A percentile compares a stretch with the other conserved stretches of the same genome.
Conservation (phyloP, 2,888 invertebrate genomes). For the Oscheius sp. region DNA sequence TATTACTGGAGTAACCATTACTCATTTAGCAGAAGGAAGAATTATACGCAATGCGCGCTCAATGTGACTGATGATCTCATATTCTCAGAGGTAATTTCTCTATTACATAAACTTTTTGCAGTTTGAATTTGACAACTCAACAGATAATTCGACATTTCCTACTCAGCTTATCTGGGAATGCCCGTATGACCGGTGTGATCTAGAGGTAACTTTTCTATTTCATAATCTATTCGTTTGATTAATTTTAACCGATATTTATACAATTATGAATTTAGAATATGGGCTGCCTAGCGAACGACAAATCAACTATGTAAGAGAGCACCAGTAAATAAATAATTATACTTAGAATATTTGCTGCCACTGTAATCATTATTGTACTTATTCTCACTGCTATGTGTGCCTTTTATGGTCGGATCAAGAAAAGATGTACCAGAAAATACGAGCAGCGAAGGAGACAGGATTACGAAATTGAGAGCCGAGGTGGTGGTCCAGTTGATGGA, state of each 20-base stretch:
- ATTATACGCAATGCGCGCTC: neutral
- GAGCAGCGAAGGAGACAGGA: neutral
- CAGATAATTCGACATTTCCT: neutral
- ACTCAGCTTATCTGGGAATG: conserved; percentile 11
- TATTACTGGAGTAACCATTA: conserved; percentile 10
- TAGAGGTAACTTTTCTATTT: no score
- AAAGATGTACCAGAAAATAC: neutral
- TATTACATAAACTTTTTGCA: conserved; percentile 8
- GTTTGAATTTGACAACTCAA: conserved; percentile 19
- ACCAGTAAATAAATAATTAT: neutral
- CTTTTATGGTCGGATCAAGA: neutral
- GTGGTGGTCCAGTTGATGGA: conserved; percentile 8
- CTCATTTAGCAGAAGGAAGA: neutral
- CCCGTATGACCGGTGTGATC: neutral
- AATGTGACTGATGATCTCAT: conserved; percentile 10
- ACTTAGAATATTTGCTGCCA: neutral
- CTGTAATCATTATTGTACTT: neutral
- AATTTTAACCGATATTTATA: no score
- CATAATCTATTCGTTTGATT: no score
- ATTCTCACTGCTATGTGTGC: neutral
- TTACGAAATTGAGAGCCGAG: conserved; percentile 3
- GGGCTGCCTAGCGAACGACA: conserved; percentile 8
- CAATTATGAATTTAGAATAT: no score
- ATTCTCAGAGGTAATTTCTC: neutral
- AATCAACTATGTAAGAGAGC: neutral